Conservation (phyloP, 2,113 vertebrate species). For the Gambusia holbrooki region DNA sequence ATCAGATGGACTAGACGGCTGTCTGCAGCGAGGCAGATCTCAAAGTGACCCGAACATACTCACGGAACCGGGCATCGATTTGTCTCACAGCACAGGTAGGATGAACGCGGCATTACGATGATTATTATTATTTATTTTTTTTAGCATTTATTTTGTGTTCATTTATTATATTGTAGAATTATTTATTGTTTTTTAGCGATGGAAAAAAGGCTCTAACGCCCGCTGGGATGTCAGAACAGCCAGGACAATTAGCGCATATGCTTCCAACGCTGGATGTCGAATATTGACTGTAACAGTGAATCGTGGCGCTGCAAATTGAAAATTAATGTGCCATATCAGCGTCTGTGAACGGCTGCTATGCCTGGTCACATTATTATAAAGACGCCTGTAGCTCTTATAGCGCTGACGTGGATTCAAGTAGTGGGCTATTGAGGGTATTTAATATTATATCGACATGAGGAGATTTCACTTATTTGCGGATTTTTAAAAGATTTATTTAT, state of each 20-base stretch:
- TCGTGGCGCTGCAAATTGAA: conserved; percentile 58
- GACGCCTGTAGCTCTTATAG: conserved; percentile 56
- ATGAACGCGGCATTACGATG: conserved; percentile 33
- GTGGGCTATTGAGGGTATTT: conserved; percentile 37
- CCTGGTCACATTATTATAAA: conserved; percentile 32
- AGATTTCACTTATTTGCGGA: conserved; percentile 29
- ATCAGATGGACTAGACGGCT: conserved; percentile 89
- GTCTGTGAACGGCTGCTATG: conserved; percentile 36
- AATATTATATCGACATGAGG: conserved; percentile 11
- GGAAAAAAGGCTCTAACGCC: conserved; percentile 21
- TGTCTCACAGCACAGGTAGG: conserved; percentile 87
- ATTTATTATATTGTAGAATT: background rate
- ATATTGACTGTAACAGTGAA: conserved; percentile 33
- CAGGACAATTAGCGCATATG: conserved; percentile 60
- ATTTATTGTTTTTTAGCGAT: conserved; percentile 21
- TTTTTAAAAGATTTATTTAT: background rate
- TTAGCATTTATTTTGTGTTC: conserved; percentile 23
- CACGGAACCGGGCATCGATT: conserved; percentile 83
- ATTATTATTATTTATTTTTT: background rate
- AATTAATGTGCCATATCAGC: conserved; percentile 63
- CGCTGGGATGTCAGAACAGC: conserved; percentile 44
- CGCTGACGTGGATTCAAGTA: conserved; percentile 44
- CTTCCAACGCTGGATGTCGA: conserved; percentile 37
- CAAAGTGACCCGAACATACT: conserved; percentile 97
- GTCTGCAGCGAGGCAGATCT: conserved; percentile 93